Evolutionary conservation across 2,113 vertebrate species (phyloP).

Genomic region (Chamaetylas fuelleborni): DNA sequence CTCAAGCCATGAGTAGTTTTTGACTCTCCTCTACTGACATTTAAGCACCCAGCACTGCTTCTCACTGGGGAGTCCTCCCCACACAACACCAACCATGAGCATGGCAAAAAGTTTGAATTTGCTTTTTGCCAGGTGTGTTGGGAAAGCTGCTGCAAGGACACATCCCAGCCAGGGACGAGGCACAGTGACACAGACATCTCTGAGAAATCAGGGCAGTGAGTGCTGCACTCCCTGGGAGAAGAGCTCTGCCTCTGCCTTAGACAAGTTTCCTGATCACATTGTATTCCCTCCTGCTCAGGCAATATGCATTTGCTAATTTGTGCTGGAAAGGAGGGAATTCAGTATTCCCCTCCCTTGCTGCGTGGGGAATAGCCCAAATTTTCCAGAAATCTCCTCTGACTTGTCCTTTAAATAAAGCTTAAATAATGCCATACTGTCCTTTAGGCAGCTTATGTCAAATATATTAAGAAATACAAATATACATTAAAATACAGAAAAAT

Average conservation of each 20-base stretch:
- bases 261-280: background rate
- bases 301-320: background rate
- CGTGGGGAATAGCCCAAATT: background rate
- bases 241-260: background rate
- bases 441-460: background rate
- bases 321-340: constrained; percentile 13
- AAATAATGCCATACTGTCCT: background rate
- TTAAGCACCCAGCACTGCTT: background rate
- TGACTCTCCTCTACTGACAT: background rate
- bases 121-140: background rate
- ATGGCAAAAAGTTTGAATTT: background rate
- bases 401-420: constrained; percentile 6
- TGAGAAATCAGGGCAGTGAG: rapidly evolving
- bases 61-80: background rate
- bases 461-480: background rate
- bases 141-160: background rate
- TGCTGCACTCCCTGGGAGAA: background rate
- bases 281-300: background rate
- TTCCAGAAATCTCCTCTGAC: constrained; percentile 11
- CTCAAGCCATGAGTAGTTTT: rapidly evolving
- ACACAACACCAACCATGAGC: rapidly evolving
- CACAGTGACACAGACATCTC: background rate
- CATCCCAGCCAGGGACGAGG: background rate
- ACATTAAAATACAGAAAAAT: background rate
- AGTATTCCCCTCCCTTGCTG: background rate